phyloP scores from a whole-genome alignment of 1,140 invertebrate genomes.

The Macrocentrus cingulum region DNA sequence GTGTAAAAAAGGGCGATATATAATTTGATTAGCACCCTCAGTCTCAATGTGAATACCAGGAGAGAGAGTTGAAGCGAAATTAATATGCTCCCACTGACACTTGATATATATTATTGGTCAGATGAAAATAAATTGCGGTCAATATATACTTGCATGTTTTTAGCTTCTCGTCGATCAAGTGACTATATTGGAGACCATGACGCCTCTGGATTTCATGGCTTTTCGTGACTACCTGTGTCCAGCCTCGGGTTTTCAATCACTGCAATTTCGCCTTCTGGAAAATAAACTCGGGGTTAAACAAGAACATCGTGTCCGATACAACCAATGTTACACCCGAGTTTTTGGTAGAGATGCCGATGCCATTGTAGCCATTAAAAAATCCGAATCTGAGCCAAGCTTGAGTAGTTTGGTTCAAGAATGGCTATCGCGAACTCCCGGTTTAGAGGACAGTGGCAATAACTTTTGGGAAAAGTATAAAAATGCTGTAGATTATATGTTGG shows the following conservation, averaged over 20 bases:
- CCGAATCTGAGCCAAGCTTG: conserved; percentile 83
- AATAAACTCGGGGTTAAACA: conserved; percentile 93
- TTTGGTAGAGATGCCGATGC: conserved; percentile 79
- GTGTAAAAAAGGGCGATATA: neutral
- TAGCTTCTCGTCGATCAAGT: conserved; percentile 96
- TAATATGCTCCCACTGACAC: conserved; percentile 7
- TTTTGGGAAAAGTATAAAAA: conserved; percentile 91
- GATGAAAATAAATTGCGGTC: conserved; percentile 5
- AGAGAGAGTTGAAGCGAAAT: neutral
- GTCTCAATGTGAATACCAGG: neutral
- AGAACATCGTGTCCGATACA: conserved; percentile 88
- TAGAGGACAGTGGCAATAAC: conserved; percentile 81
- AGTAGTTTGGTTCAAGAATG: conserved; percentile 84
- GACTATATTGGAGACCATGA: conserved; percentile 97
- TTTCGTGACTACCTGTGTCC: conserved; percentile 89
- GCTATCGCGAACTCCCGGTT: conserved; percentile 91
- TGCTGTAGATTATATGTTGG: conserved; percentile 74
- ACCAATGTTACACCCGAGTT: conserved; percentile 86
- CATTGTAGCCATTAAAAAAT: conserved; percentile 71
- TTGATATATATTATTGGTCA: conserved; percentile 6
- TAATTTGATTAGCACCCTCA: conserved; percentile 19
- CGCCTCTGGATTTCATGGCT: conserved; percentile 95
- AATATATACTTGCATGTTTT: conserved; percentile 25
- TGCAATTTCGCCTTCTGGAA: conserved; percentile 94
- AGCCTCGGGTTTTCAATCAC: conserved; percentile 96